These are phyloP conservation scores for Cylas formicarius DNA, from an alignment of 1,140 invertebrate genomes.

Conservation along the genomic window DNA sequence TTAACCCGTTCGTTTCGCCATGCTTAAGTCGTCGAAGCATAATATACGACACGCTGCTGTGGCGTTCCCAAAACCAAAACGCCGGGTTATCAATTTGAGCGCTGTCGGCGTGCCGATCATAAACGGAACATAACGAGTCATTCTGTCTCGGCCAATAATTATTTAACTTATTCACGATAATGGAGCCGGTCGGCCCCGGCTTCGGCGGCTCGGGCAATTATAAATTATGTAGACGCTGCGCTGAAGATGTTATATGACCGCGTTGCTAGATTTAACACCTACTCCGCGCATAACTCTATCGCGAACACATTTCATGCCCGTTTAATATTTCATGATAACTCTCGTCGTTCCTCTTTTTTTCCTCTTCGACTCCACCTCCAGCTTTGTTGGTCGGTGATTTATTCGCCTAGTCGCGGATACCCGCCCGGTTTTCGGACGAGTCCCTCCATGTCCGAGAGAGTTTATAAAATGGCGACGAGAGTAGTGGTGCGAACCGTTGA, in stretches of 20 bases:
- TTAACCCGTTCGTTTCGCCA: no score
- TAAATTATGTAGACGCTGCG: constrained; percentile 27
- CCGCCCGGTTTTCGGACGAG: no score
- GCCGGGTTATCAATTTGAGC: constrained; percentile 35
- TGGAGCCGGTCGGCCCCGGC: constrained; percentile 15
- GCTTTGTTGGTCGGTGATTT: no score
- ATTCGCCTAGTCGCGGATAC: no score
- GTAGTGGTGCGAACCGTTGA: no score
- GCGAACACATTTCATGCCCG: no score
- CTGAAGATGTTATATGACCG: constrained; percentile 22
- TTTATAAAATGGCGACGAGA: no score
- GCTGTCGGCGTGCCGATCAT: constrained; percentile 29
- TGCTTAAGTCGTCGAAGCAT: no score
- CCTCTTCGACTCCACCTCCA: not conserved
- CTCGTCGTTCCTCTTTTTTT: no score
- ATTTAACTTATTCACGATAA: constrained; percentile 37
- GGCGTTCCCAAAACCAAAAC: constrained; percentile 16
- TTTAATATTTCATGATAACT: no score
- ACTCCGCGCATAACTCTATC: constrained; percentile 14
- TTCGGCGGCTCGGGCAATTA: constrained; percentile 23
- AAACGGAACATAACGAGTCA: constrained; percentile 32
- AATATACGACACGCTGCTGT: no score
- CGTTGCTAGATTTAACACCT: constrained; percentile 27
- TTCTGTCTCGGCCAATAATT: constrained; percentile 35
- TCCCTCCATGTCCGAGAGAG: no score